Base-by-base conservation (phyloP, 2,797 vertebrate genomes). In the Gephyroberyx darwinii region DNA sequence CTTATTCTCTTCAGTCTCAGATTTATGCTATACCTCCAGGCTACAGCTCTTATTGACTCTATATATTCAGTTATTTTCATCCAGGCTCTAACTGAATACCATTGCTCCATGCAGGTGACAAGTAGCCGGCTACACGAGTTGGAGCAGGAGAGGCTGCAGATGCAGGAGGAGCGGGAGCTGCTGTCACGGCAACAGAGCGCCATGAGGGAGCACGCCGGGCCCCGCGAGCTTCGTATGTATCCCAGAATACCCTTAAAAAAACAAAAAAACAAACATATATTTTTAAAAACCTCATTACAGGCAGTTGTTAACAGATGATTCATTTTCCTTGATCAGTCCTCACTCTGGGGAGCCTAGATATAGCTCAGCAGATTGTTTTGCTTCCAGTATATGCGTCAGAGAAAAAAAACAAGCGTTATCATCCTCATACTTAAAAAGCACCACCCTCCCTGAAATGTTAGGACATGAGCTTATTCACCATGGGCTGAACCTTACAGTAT, bases 221-320 rank as follows among this genome's bases (percentile, higher is more conserved):
- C 96, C 0, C 88, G 93, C 1, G 97, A 98, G 87, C 95, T 96
- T 43, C 92, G 98, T 99, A 98, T 4, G 97, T 98, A 93, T 93
- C 65, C 14, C 48, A 56, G 5, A 56, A 19, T 52, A 61, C 8
- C 61, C 30, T 63, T 5, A 2, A 3, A 3, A 5, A 17, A 59
- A 57, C 5, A 19, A 48, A 41, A 35, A n/a, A n/a, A 12, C 8
- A n/a, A 14, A 2, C 9, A 33, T 64, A 45, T 67, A 17, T 16
- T 33, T 30, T 45, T 31, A 50, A n/a, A 19, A 19, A 20, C 1
- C 19, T 26, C 26, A 4, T 59, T 1, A 51, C 10, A 55, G 8
- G 22, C 31, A 20, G 39, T 17, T n/a, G 10, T 39, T 39, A 8
- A 39, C 3, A 41, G 39, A 10, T 41, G 3, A 41, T 41, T 41